A percentile compares a stretch with the other conserved stretches of the same genome.
Evolutionary conservation across 2,888 invertebrate genomes (phyloP).

Genomic region (Patella caerulea): DNA sequence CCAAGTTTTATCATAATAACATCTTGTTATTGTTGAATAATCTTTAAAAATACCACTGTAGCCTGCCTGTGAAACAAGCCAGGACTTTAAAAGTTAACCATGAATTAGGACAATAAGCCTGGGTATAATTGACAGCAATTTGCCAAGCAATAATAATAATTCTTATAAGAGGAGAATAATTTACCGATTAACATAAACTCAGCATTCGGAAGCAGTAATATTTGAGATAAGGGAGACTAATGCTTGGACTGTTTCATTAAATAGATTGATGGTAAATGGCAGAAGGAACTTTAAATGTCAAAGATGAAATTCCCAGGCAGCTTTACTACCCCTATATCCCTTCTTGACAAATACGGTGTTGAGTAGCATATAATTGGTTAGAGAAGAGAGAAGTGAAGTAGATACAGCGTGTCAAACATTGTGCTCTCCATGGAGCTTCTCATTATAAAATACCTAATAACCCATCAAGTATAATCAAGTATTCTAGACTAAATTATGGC

Average conservation of each 20-base stretch:
- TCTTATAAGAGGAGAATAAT: constrained; percentile 11
- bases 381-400: too few species aligned
- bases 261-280: constrained; percentile 23
- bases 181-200: constrained; percentile 9
- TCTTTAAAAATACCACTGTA: too few species aligned
- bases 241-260: constrained; percentile 5
- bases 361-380: not conserved
- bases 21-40: too few species aligned
- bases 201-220: constrained; percentile 10
- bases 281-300: constrained; percentile 30
- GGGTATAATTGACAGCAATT: constrained; percentile 2
- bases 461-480: constrained; percentile 31
- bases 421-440: too few species aligned
- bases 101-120: constrained; percentile 1
- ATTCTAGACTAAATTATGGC: constrained; percentile 22
- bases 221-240: constrained; percentile 2
- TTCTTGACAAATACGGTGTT: not conserved
- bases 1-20: too few species aligned
- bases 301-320: constrained; percentile 26
- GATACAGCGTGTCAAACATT: too few species aligned
- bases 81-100: not conserved
- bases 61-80: too few species aligned
- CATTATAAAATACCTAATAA: constrained; percentile 14
- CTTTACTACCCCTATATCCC: constrained; percentile 6
- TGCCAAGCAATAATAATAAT: constrained; percentile 9